phyloP scores from a whole-genome alignment of 2,888 invertebrate species.

The Panzeria rudis region DNA sequence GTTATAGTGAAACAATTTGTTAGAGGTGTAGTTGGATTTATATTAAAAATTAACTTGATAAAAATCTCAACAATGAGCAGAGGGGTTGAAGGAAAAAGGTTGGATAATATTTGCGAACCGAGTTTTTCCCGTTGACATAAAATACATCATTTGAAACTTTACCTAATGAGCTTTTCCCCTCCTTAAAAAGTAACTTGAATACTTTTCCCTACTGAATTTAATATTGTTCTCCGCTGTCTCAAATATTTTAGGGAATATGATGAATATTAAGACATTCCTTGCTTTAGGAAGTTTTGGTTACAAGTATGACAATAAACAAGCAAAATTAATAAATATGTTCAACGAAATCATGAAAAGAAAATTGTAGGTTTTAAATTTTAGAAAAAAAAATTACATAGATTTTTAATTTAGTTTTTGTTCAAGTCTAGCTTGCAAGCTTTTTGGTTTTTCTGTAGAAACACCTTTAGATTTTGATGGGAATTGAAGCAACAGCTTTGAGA shows the following conservation, averaged over 20 bases:
- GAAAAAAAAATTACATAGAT: no score
- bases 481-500: no score
- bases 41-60: slow-evolving; percentile 19
- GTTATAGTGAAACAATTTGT: slow-evolving; percentile 44
- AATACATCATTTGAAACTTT: no score
- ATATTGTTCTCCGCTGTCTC: neutral
- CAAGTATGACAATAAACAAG: neutral
- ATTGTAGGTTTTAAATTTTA: no score
- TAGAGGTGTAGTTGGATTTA: slow-evolving; percentile 32
- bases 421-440: no score
- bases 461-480: no score
- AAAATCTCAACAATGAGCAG: neutral
- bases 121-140: no score
- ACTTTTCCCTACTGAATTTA: neutral
- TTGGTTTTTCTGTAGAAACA: no score
- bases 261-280: neutral
- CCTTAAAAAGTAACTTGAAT: no score
- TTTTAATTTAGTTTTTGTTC: no score
- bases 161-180: neutral
- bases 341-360: no score
- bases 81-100: neutral
- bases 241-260: neutral
- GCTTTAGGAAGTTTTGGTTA: neutral
- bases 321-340: no score
- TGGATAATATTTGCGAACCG: neutral